These are phyloP conservation scores for Poecilia gillii DNA, from an alignment of 2,797 vertebrate genomes.

Conservation along the genomic window DNA sequence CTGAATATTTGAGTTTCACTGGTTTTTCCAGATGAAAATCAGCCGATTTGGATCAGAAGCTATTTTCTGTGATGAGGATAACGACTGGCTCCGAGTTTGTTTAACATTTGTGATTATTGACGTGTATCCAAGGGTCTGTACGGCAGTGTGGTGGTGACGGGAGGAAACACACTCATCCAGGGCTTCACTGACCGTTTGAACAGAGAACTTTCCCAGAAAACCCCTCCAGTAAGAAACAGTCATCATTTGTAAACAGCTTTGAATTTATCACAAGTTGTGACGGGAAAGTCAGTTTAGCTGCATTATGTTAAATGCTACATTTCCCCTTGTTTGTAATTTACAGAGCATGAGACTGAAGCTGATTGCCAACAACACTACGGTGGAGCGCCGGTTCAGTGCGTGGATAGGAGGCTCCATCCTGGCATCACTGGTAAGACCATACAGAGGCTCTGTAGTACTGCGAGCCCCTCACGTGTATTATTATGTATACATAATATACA, in stretches of 20 bases:
- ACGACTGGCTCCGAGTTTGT: not conserved
- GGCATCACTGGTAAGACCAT: conserved; percentile 90
- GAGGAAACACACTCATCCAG: conserved; percentile 97
- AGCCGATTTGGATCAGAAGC: not conserved
- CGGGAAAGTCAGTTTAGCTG: not conserved
- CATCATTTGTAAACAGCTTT: not conserved
- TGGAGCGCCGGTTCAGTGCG: conserved; percentile 95
- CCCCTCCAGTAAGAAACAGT: conserved; percentile 88
- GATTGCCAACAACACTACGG: conserved; percentile 98
- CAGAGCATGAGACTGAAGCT: conserved; percentile 98
- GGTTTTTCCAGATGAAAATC: not conserved
- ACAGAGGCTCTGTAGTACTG: not conserved
- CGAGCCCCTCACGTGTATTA: not conserved
- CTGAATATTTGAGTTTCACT: not conserved
- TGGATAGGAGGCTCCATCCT: conserved; percentile 99
- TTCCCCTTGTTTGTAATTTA: conserved; percentile 26
- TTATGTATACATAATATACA: too few relatives aligned
- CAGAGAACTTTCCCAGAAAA: conserved; percentile 98
- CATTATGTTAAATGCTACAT: not conserved
- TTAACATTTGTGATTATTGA: not conserved
- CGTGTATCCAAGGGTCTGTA: conserved; percentile 88
- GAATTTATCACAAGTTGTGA: not conserved
- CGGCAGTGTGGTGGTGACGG: conserved; percentile 96
- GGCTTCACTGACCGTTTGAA: conserved; percentile 97
- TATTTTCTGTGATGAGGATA: not conserved